These are phyloP conservation scores for Oxygymnocypris stewartii DNA, from an alignment of 2,113 vertebrate species.

Conservation along the genomic window DNA sequence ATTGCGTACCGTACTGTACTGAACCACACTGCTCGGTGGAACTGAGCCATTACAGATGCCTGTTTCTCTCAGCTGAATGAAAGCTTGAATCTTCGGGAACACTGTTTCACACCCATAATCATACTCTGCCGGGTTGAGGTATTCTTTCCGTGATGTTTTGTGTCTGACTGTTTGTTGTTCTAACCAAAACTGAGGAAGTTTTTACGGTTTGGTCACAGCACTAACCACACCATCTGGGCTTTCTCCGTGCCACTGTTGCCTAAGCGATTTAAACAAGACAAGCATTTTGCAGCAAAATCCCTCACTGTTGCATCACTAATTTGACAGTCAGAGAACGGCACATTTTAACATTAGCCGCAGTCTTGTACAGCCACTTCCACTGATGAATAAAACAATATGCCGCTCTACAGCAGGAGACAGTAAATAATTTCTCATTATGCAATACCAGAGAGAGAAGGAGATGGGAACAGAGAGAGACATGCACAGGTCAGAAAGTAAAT, in stretches of 20 bases:
- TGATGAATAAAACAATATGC: slow-evolving; percentile 58
- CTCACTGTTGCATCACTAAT: slow-evolving; percentile 12
- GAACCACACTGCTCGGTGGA: too few species aligned
- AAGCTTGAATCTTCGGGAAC: neutral
- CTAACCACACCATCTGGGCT: neutral
- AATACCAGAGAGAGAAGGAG: slow-evolving; percentile 22
- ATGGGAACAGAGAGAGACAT: slow-evolving; percentile 29
- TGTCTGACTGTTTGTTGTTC: slow-evolving; percentile 3
- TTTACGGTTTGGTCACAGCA: slow-evolving; percentile 16
- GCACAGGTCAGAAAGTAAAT: slow-evolving; percentile 50
- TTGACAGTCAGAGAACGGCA: slow-evolving; percentile 25
- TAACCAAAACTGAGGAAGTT: slow-evolving; percentile 1
- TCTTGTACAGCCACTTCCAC: slow-evolving; percentile 29
- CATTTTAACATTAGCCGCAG: slow-evolving; percentile 39
- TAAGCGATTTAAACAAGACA: slow-evolving; percentile 40
- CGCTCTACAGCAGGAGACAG: slow-evolving; percentile 49
- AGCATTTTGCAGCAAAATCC: slow-evolving; percentile 30
- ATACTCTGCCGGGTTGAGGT: neutral
- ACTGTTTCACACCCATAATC: slow-evolving; percentile 9
- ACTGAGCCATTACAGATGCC: neutral
- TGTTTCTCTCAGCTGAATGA: neutral
- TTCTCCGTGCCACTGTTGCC: neutral
- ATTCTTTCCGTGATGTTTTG: neutral
- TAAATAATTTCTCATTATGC: slow-evolving; percentile 61
- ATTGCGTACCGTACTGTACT: too few species aligned